Base-by-base conservation (phyloP, 2,797 vertebrate genomes). In the Mustela erminea region DNA sequence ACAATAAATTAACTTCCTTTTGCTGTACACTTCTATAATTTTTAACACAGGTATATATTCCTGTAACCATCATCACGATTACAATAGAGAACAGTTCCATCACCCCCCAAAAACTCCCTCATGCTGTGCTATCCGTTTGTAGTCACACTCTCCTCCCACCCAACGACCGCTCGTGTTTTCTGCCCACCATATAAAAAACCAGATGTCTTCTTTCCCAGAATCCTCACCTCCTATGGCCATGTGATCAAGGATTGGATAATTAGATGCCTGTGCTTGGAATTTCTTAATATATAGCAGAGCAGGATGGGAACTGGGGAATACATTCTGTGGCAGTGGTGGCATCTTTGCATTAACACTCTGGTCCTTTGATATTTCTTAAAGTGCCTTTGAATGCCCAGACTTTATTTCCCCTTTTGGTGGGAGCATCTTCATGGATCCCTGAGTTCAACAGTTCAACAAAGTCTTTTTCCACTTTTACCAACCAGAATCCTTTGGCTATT, bases 51-150 rank as follows among this genome's bases (percentile, higher is more conserved):
- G 35, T 38, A 3, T 68, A 62, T 85, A 54, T 56, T 78, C 21
- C 25, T 95, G 4, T 92, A 23, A 70, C 66, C 35, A 35, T 75
- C 83, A 88, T 38, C 58, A 29, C 70, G 54, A 23, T 80, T 78
- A 83, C 35, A 85, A 88, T 32, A 81, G 43, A 93, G 35, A 86
- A 52, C 52, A 93, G n/a, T 77, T 82, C 64, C n/a, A 49, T 89
- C 38, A 49, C 25, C 78, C 52, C 49, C 46, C 7, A 68, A 88
- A 78, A 82, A 60, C 29, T 90, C 35, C 82, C 74, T 93, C 35
- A 5, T 72, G 41, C 7, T 29, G 5, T 72, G 41, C 7, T 29
- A 64, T 64, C 29, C 25, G 5, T 70, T 80, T 87, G 64, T 9
- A 87, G 75, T 92, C 54, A 35, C 35, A 85, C 4, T 81, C 20